Percentiles rank a stretch among this genome's conserved stretches.
Conservation (phyloP, 2,113 vertebrate species). For the Peromyscus maniculatus region DNA sequence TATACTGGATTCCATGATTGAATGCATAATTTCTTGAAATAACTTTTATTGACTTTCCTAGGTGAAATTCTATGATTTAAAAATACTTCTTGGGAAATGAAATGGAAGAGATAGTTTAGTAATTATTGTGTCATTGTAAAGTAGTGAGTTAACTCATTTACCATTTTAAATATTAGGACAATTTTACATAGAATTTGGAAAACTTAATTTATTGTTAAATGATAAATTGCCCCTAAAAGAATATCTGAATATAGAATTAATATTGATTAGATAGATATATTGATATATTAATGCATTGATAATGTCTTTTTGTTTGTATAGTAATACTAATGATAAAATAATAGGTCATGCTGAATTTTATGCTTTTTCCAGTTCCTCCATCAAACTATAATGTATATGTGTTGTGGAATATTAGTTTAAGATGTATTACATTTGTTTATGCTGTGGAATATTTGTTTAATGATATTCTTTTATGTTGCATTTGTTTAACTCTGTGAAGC, state of each 20-base stretch:
- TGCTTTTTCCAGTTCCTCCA: neutral
- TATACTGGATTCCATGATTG: neutral
- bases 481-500: no score
- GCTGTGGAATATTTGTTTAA: no score
- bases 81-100: slow-evolving; percentile 34
- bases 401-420: no score
- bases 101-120: slow-evolving; percentile 19
- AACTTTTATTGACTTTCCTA: slow-evolving; percentile 4
- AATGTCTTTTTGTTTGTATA: neutral
- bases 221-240: neutral
- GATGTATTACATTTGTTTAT: no score
- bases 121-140: slow-evolving; percentile 45
- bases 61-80: slow-evolving; percentile 30
- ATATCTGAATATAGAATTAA: slow-evolving; percentile 41
- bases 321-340: neutral
- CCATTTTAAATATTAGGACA: slow-evolving; percentile 39
- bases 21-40: neutral
- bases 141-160: slow-evolving; percentile 3
- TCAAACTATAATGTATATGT: neutral
- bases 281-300: slow-evolving; percentile 1
- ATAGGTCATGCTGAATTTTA: slow-evolving; percentile 18
- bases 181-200: slow-evolving; percentile 26
- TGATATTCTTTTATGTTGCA: no score
- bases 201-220: slow-evolving; percentile 8
- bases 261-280: neutral